Conservation (phyloP, 2,113 vertebrate genomes). For the Sinocyclocheilus rhinocerous region DNA sequence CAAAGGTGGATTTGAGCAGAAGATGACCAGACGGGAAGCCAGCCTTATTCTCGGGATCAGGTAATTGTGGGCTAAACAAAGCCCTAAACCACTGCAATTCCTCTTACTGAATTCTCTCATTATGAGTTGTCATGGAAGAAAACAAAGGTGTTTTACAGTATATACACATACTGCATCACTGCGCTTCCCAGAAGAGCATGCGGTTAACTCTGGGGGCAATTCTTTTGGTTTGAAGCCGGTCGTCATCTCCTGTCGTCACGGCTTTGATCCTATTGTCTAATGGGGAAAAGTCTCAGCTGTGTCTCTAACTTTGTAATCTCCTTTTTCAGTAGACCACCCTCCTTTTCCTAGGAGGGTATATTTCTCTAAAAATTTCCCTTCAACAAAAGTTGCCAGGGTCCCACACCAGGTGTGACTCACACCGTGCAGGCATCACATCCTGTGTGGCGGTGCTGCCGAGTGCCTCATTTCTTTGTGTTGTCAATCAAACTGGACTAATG, state of each 20-base stretch:
- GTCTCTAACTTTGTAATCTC: conserved; percentile 50
- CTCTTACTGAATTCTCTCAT: conserved; percentile 32
- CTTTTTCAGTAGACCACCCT: conserved; percentile 44
- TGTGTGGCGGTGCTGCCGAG: conserved; percentile 25
- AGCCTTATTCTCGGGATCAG: conserved; percentile 91
- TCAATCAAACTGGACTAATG: conserved; percentile 18
- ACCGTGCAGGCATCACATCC: conserved; percentile 1
- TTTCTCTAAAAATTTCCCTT: conserved; percentile 1
- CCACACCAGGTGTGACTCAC: conserved; percentile 52
- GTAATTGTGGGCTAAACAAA: conserved; percentile 68
- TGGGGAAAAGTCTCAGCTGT: conserved; percentile 49
- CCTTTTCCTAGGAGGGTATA: conserved; percentile 19
- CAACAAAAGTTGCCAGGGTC: conserved; percentile 34
- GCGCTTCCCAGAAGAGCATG: conserved; percentile 56
- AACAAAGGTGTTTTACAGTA: conserved; percentile 54
- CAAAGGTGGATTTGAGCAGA: conserved; percentile 95
- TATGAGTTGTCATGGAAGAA: conserved; percentile 41
- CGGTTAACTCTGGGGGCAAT: conserved; percentile 50
- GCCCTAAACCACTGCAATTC: neutral
- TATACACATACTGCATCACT: conserved; percentile 24
- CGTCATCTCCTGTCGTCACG: conserved; percentile 42
- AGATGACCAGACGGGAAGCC: conserved; percentile 93
- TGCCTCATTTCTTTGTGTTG: conserved; percentile 31
- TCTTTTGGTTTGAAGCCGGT: conserved; percentile 44
- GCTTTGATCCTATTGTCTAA: conserved; percentile 56